These are phyloP conservation scores for Bellardia bayeri DNA, from an alignment of 2,888 invertebrate species.

Conservation along the genomic window DNA sequence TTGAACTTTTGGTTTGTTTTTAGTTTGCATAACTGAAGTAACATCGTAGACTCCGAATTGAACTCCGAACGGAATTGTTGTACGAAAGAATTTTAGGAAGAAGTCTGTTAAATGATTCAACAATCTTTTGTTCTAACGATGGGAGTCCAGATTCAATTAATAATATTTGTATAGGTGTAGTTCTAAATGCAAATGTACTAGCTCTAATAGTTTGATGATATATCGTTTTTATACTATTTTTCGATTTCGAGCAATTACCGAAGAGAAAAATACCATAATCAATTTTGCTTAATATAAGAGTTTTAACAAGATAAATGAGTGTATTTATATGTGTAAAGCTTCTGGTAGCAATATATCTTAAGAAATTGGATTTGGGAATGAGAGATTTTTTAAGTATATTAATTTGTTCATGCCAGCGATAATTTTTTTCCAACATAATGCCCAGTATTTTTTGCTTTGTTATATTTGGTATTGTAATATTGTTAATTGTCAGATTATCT, in stretches of 20 bases:
- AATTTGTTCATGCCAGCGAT: constrained; percentile 39
- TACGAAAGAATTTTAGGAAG: too few relatives aligned
- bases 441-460: constrained; percentile 18
- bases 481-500: not conserved
- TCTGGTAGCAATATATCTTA: constrained; percentile 16
- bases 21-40: constrained; percentile 10
- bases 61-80: too few relatives aligned
- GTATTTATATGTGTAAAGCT: constrained; percentile 25
- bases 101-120: too few relatives aligned
- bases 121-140: too few relatives aligned
- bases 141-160: too few relatives aligned
- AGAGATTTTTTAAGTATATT: constrained; percentile 28
- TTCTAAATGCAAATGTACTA: constrained; percentile 22
- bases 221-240: constrained; percentile 7
- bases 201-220: constrained; percentile 26
- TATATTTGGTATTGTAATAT: not conserved
- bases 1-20: not conserved
- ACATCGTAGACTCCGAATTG: too few relatives aligned
- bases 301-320: constrained; percentile 1
- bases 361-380: not conserved
- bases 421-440: constrained; percentile 16
- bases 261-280: constrained; percentile 28
- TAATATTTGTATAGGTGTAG: constrained; percentile 13
- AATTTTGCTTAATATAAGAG: constrained; percentile 24
- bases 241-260: constrained; percentile 17